These are phyloP conservation scores for Pipa parva DNA, from an alignment of 2,113 vertebrate species.

Conservation along the genomic window DNA sequence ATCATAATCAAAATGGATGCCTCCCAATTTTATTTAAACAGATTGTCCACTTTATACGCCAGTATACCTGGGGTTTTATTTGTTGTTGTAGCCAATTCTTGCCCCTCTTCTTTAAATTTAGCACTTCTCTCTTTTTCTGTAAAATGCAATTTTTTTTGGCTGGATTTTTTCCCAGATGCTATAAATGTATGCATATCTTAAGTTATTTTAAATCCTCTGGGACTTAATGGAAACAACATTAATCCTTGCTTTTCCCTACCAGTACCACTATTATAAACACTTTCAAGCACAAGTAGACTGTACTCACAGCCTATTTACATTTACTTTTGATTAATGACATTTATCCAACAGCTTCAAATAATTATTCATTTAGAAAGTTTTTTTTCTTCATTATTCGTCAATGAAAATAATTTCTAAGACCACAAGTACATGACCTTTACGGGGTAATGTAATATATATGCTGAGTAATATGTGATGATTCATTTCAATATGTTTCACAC, in stretches of 20 bases:
- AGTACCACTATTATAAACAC: conserved; percentile 34
- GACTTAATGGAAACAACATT: conserved; percentile 39
- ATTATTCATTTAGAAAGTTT: conserved; percentile 34
- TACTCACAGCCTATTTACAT: conserved; percentile 32
- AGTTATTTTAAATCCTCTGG: conserved; percentile 28
- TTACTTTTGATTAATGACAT: conserved; percentile 34
- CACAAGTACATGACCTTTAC: conserved; percentile 32
- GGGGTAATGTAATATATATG: conserved; percentile 31
- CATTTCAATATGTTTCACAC: conserved; percentile 18
- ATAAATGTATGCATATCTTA: conserved; percentile 26
- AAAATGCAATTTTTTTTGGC: conserved; percentile 26
- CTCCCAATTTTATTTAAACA: neutral
- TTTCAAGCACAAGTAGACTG: conserved; percentile 28
- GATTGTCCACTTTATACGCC: neutral
- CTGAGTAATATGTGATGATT: conserved; percentile 24
- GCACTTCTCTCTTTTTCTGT: conserved; percentile 1
- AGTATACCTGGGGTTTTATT: neutral
- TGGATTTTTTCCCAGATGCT: conserved; percentile 25
- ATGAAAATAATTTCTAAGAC: conserved; percentile 26
- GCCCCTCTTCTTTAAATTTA: neutral
- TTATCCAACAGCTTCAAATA: conserved; percentile 27
- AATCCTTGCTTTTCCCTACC: conserved; percentile 35
- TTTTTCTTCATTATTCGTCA: conserved; percentile 40
- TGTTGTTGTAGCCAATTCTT: neutral
- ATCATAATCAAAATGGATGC: neutral